Evolutionary conservation across 2,797 vertebrate genomes (phyloP), one percentile per base, ranked within the genome.

Genomic region (Rhodeus uyekii): DNA sequence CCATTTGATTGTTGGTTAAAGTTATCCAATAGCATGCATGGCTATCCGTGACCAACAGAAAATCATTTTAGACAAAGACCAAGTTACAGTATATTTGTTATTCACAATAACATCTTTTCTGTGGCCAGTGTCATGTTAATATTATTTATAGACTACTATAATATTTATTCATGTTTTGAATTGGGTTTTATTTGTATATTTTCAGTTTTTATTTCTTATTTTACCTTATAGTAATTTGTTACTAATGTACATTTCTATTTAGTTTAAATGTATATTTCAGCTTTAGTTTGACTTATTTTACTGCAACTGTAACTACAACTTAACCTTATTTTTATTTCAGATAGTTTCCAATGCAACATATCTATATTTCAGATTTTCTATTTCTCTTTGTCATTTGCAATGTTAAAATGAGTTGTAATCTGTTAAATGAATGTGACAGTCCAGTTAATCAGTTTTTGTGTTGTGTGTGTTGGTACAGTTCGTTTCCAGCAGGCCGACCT

Each of bases 401-500:
- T 55, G 9, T 14, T 58, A 14, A 58, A n/a, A 16, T 34, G n/a
- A 34, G 34, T 19, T 44, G 7, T 24, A 38, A 39, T 48, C 53
- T 48, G n/a, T 10, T 36, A 55, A 14, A 68, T 58, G 27, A 80
- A 9, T 58, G 24, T 69, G 9, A 22, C 29, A 72, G 50, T 55
- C 12, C 73, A 24, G 39, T 48, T 71, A 34, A 76, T 74, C 50
- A 78, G 36, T 7, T 58, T 75, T 14, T 58, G 39, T 65, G 64
- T 8, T 19, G 53, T 71, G 64, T 89, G 32, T 87, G 16, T 82
- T 32, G 27, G 38, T 86, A 81, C 90, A 95, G 95, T 94, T 91
- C 87, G 90, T 80, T 83, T 92, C 92, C 78, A 95, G 92, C 76
- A 85, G 93, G 65, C 89, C 86, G 32, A 89, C 91, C 80, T 92